phyloP scores from a whole-genome alignment of 2,113 vertebrate species.

The Chlamydotis undulata region DNA sequence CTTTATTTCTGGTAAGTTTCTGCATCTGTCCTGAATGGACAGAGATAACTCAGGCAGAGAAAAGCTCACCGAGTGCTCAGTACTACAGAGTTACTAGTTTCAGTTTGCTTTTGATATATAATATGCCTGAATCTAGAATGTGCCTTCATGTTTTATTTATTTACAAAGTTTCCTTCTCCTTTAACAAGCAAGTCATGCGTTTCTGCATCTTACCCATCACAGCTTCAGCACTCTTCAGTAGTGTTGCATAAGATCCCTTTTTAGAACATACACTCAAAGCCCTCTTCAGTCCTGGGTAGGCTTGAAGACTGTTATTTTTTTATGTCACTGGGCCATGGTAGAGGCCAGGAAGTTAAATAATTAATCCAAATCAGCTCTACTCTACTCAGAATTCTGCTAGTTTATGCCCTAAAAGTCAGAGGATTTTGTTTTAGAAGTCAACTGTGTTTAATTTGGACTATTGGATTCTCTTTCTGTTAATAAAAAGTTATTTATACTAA shows the following conservation, averaged over 20 bases:
- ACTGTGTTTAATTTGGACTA: neutral
- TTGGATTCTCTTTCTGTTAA: neutral
- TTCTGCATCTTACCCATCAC: neutral
- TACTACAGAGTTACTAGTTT: neutral
- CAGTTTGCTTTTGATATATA: conserved; percentile 14
- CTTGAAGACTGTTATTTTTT: neutral
- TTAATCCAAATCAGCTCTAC: neutral
- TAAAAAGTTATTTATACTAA: neutral
- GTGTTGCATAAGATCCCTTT: neutral
- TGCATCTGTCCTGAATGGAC: neutral
- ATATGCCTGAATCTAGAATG: neutral
- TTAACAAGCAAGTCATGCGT: neutral
- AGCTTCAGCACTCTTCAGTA: neutral
- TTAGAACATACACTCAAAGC: neutral
- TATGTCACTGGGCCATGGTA: neutral
- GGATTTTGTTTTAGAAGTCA: neutral
- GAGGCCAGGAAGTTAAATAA: neutral
- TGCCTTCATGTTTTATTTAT: neutral
- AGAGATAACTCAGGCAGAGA: neutral
- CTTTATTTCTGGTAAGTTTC: neutral
- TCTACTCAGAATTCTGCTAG: neutral
- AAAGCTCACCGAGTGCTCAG: neutral
- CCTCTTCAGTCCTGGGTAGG: neutral
- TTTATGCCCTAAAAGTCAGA: neutral
- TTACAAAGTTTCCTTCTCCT: neutral